Percentiles rank a stretch among this genome's conserved stretches.
Conservation (phyloP, 2,888 invertebrate species). For the Drosophila macrospina region DNA sequence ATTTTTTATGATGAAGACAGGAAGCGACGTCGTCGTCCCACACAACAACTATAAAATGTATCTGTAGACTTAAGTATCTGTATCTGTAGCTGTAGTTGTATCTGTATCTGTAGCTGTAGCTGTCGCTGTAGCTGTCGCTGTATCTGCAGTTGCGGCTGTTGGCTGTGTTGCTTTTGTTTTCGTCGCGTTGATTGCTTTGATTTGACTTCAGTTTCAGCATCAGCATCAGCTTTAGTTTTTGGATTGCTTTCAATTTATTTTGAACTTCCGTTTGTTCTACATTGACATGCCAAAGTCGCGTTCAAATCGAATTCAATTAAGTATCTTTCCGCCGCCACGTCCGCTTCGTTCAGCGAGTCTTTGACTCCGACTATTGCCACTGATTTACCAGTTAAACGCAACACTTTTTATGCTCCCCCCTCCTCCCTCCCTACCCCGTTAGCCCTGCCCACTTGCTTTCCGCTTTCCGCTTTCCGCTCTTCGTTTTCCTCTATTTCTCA, state of each 20-base stretch:
- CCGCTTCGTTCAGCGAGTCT: conserved; percentile 41
- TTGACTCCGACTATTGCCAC: conserved; percentile 16
- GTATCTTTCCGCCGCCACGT: conserved; percentile 77
- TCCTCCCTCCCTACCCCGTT: background rate
- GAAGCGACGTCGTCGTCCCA: conserved; percentile 62
- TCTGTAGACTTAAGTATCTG: conserved; percentile 38
- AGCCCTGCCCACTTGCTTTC: too few relatives aligned
- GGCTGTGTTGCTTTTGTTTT: conserved; percentile 41
- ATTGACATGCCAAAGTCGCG: conserved; percentile 65
- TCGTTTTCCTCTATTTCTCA: background rate
- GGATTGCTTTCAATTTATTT: conserved; percentile 79
- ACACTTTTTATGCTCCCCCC: conserved; percentile 64
- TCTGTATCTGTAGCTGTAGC: conserved; percentile 31
- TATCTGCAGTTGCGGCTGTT: background rate
- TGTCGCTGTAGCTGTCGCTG: conserved; percentile 38
- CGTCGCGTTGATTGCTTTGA: conserved; percentile 70
- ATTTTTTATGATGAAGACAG: conserved; percentile 81
- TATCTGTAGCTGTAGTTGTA: conserved; percentile 37
- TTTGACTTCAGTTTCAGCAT: conserved; percentile 21
- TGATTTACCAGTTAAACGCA: conserved; percentile 80
- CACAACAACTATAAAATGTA: conserved; percentile 53
- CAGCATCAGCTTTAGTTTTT: conserved; percentile 10
- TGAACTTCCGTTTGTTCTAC: conserved; percentile 78
- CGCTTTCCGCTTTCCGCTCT: background rate
- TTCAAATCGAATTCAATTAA: conserved; percentile 77